phyloP scores from a whole-genome alignment of 2,888 invertebrate species.

The Drosophila robusta region DNA sequence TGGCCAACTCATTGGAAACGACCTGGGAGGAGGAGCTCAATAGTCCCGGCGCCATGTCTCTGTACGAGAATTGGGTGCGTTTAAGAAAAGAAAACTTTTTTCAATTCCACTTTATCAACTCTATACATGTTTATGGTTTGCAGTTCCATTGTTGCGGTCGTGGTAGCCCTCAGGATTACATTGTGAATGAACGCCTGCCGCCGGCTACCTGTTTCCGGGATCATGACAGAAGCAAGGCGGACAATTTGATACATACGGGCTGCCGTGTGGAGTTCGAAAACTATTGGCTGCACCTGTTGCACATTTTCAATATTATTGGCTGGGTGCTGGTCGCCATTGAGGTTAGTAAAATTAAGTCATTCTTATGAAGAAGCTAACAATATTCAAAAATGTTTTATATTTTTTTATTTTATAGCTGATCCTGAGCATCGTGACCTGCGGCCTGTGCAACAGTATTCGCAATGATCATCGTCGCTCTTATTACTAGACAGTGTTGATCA shows the following conservation, averaged over 20 bases:
- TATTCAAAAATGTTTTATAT: too few relatives aligned
- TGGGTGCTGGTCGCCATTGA: slow-evolving; percentile 70
- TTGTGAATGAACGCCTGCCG: slow-evolving; percentile 77
- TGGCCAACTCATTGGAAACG: slow-evolving; percentile 78
- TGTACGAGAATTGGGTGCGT: slow-evolving; percentile 81
- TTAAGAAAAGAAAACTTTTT: background rate
- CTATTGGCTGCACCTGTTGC: slow-evolving; percentile 73
- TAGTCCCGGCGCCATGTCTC: slow-evolving; percentile 78
- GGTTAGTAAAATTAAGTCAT: slow-evolving; percentile 48
- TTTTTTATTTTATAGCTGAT: slow-evolving; percentile 80
- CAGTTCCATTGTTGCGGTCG: slow-evolving; percentile 83
- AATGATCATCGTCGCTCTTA: slow-evolving; percentile 91
- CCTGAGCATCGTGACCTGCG: slow-evolving; percentile 92
- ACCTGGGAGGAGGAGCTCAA: slow-evolving; percentile 85
- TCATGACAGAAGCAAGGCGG: slow-evolving; percentile 64
- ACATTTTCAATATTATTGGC: slow-evolving; percentile 71
- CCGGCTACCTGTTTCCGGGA: slow-evolving; percentile 78
- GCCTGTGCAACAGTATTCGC: slow-evolving; percentile 93
- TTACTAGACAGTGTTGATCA: slow-evolving; percentile 85
- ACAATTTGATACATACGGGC: slow-evolving; percentile 76
- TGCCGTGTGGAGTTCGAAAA: slow-evolving; percentile 77
- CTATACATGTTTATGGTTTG: background rate
- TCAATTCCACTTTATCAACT: too few relatives aligned
- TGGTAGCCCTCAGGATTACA: slow-evolving; percentile 81
- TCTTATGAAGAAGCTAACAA: background rate